Percentiles rank a stretch among this genome's conserved stretches.
phyloP scores from a whole-genome alignment of 2,888 invertebrate species.

The Cryptus viduatorius region DNA sequence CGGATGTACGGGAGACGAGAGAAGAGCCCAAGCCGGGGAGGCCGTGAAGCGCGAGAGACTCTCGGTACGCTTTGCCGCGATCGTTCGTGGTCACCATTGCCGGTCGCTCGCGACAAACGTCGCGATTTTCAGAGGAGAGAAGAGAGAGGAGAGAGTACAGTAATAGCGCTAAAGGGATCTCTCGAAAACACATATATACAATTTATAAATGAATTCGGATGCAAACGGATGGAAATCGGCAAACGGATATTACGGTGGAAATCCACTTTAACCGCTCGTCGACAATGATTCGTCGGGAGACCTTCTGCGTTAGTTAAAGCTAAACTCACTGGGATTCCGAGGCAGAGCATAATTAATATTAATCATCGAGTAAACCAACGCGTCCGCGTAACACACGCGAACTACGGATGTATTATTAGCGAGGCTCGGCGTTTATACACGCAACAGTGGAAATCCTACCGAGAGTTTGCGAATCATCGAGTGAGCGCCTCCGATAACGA shows the following conservation, averaged over 20 bases:
- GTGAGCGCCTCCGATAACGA: background rate
- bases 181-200: background rate
- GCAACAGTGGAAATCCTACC: conserved; percentile 5
- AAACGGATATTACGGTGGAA: conserved; percentile 33
- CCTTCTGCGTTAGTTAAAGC: background rate
- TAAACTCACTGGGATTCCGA: conserved; percentile 7
- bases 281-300: conserved; percentile 32
- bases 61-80: conserved; percentile 20
- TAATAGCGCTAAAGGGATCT: background rate
- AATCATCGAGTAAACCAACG: conserved; percentile 23
- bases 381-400: conserved; percentile 9
- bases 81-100: conserved; percentile 24
- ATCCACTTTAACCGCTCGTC: conserved; percentile 35
- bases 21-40: conserved; percentile 5
- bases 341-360: conserved; percentile 33
- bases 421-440: background rate
- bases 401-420: conserved; percentile 7
- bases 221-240: conserved; percentile 26
- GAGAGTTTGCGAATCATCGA: conserved; percentile 7
- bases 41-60: conserved; percentile 10
- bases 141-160: no score
- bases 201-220: conserved; percentile 27
- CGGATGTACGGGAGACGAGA: conserved; percentile 62
- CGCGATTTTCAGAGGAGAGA: background rate
- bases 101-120: conserved; percentile 1